Percentiles rank a stretch among this genome's conserved stretches.
Evolutionary conservation across 92 coral and sea anemone species (phyloP).

Genomic region (Bergia sp.): DNA sequence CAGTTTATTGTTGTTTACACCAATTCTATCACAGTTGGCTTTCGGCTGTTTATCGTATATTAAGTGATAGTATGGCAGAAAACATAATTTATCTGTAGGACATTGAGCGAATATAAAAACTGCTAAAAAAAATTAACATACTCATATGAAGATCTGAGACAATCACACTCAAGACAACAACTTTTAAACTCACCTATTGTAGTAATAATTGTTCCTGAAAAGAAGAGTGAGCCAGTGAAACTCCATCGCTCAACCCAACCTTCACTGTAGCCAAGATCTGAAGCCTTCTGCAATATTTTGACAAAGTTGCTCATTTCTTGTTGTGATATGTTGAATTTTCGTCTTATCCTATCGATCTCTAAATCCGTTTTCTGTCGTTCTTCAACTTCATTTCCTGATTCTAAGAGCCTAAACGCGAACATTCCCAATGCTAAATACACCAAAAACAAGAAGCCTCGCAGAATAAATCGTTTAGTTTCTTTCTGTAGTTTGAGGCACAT

Average conservation of each 20-base stretch:
- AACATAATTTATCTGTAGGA: not conserved
- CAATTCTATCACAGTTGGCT: not conserved
- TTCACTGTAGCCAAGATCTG: slow-evolving; percentile 61
- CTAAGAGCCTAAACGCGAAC: slow-evolving; percentile 75
- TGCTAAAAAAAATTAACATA: not conserved
- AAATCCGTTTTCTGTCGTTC: slow-evolving; percentile 55
- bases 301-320: slow-evolving; percentile 74
- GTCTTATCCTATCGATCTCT: slow-evolving; percentile 59
- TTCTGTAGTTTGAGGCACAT: slow-evolving; percentile 55
- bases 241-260: slow-evolving; percentile 94
- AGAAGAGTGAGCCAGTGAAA: slow-evolving; percentile 88
- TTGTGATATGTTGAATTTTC: slow-evolving; percentile 66
- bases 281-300: slow-evolving; percentile 61
- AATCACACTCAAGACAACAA: not conserved
- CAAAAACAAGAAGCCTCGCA: slow-evolving; percentile 66
- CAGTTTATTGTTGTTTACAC: not conserved
- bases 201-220: slow-evolving; percentile 92
- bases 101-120: not conserved
- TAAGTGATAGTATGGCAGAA: not conserved
- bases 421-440: slow-evolving; percentile 72
- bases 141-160: slow-evolving; percentile 6
- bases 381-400: slow-evolving; percentile 67
- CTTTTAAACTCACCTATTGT: slow-evolving; percentile 83
- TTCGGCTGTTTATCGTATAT: not conserved
- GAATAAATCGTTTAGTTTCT: slow-evolving; percentile 70